Conservation (phyloP, 2,888 invertebrate species). For the Reticulitermes lucifugus region DNA sequence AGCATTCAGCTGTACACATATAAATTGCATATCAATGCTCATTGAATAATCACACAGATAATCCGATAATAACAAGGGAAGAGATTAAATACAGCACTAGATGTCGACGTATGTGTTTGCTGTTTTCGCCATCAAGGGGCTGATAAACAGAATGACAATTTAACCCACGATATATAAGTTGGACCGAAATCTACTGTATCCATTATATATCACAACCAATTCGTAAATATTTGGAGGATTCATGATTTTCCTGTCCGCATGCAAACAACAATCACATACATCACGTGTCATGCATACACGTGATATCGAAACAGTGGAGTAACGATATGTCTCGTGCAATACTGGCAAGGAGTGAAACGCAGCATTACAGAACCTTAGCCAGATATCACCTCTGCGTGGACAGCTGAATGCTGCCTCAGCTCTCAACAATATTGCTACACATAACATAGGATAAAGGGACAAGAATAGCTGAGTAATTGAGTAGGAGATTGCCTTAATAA, state of each 20-base stretch:
- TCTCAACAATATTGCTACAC: no score
- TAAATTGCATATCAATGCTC: background rate
- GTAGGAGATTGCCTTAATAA: no score
- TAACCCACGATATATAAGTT: background rate
- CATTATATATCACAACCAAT: background rate
- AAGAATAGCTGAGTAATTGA: no score
- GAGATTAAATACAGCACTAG: background rate
- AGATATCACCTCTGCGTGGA: no score
- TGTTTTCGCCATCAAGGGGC: background rate
- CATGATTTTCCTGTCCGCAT: background rate
- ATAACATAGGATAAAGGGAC: no score
- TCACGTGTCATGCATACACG: background rate
- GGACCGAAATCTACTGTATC: background rate
- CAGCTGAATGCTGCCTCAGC: no score
- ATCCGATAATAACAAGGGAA: background rate
- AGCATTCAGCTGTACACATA: background rate
- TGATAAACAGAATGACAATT: background rate
- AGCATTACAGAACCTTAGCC: no score
- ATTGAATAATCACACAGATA: background rate
- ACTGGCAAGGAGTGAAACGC: no score
- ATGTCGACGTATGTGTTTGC: background rate
- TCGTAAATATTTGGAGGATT: background rate
- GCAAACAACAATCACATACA: background rate
- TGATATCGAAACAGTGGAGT: background rate
- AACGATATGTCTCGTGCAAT: background rate